Evolutionary conservation across 2,797 vertebrate species (phyloP).

Genomic region (Linurgus olivaceus): DNA sequence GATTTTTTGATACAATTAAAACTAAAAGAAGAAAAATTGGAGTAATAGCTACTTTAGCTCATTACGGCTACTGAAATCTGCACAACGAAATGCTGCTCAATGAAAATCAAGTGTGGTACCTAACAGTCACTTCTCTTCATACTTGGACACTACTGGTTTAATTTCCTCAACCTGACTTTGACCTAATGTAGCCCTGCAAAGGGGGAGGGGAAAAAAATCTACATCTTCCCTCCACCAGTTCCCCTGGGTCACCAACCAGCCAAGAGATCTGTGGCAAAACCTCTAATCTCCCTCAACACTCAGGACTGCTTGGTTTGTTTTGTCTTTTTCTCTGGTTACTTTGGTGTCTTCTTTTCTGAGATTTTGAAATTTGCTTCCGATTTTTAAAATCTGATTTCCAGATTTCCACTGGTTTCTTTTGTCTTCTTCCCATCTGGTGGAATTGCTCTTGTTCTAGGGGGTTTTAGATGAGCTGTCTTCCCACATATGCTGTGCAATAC

Average conservation of each 20-base stretch:
- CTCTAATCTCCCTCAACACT: rapidly evolving
- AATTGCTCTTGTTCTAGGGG: neutral
- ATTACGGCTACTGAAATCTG: neutral
- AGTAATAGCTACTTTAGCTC: neutral
- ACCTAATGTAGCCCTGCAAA: neutral
- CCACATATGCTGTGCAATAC: neutral
- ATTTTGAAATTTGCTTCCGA: neutral
- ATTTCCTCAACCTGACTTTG: neutral
- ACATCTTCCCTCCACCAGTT: rapidly evolving
- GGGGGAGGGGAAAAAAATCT: rapidly evolving
- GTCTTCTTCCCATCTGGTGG: neutral
- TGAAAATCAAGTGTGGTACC: neutral
- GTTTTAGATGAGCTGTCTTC: neutral
- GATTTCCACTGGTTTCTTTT: neutral
- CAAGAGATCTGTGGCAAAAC: neutral
- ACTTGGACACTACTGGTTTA: neutral
- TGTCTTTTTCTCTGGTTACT: neutral
- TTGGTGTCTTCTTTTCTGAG: neutral
- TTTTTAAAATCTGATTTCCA: neutral
- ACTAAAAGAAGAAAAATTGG: neutral
- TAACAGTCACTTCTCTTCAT: neutral
- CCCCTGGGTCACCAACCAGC: neutral
- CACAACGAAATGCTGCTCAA: neutral
- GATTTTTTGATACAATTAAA: neutral
- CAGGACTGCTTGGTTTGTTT: neutral